These are phyloP conservation scores for Nanorana parkeri DNA, from an alignment of 2,113 vertebrate genomes.

Conservation along the genomic window DNA sequence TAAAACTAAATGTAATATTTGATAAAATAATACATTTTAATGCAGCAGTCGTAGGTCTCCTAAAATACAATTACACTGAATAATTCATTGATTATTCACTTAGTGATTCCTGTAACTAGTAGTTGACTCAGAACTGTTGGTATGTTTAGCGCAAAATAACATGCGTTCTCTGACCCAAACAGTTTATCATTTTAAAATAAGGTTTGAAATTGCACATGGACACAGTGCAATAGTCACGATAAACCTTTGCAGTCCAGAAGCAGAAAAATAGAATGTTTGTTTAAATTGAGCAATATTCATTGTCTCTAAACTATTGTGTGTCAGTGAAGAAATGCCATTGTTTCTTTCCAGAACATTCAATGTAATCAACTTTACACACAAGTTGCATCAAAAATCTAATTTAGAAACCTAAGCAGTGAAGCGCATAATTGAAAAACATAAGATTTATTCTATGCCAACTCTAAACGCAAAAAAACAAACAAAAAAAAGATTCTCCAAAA, in stretches of 20 bases:
- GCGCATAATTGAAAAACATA: conserved; percentile 56
- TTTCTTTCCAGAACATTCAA: conserved; percentile 54
- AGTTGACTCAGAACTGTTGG: background rate
- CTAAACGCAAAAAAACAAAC: conserved; percentile 17
- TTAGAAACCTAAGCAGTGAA: conserved; percentile 52
- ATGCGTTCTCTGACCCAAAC: background rate
- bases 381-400: conserved; percentile 55
- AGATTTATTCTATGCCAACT: conserved; percentile 49
- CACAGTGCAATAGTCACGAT: conserved; percentile 42
- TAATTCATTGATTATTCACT: background rate
- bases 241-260: conserved; percentile 25
- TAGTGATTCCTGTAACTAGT: background rate
- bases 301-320: conserved; percentile 43
- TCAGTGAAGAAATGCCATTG: conserved; percentile 42
- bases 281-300: conserved; percentile 36
- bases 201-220: conserved; percentile 18
- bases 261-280: conserved; percentile 50
- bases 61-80: background rate
- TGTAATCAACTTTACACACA: conserved; percentile 57
- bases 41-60: background rate
- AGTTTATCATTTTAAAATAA: conserved; percentile 17
- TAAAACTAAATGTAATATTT: background rate
- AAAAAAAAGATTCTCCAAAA: conserved; percentile 38
- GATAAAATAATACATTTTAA: background rate
- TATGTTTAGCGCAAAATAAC: background rate